Conservation (phyloP, 2,888 invertebrate species). For the Archips crataeganus region DNA sequence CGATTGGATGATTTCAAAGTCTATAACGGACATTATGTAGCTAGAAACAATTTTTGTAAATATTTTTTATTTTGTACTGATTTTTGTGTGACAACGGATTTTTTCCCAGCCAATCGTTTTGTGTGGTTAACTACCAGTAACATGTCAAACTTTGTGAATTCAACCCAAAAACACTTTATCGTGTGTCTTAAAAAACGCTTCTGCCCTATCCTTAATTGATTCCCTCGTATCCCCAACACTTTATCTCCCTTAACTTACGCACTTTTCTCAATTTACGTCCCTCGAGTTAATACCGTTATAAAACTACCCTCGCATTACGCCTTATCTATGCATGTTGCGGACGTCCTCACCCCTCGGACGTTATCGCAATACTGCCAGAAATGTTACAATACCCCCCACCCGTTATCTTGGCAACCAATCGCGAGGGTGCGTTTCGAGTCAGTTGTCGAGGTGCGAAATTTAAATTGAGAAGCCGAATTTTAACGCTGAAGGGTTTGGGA, state of each 20-base stretch:
- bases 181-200: conserved; percentile 1
- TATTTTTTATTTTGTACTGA: no score
- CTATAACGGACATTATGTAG: no score
- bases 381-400: conserved; percentile 74
- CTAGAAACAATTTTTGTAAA: no score
- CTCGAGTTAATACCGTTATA: conserved; percentile 57
- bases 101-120: no score
- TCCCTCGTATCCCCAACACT: conserved; percentile 19
- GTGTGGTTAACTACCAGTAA: no score
- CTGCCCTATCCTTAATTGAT: conserved; percentile 31
- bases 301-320: conserved; percentile 66
- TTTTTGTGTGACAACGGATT: no score
- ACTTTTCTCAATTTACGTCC: conserved; percentile 36
- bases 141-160: no score
- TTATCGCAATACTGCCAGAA: conserved; percentile 80
- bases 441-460: conserved; percentile 38
- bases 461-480: conserved; percentile 31
- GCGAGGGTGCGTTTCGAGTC: conserved; percentile 54
- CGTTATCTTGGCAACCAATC: conserved; percentile 76
- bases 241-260: conserved; percentile 38
- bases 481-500: conserved; percentile 7
- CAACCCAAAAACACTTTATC: background rate
- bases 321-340: conserved; percentile 76
- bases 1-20: no score
- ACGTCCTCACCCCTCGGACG: conserved; percentile 73